A percentile compares a stretch with the other conserved stretches of the same genome.
phyloP scores from a whole-genome alignment of 2,888 invertebrate genomes.

The Machimus rusticus region DNA sequence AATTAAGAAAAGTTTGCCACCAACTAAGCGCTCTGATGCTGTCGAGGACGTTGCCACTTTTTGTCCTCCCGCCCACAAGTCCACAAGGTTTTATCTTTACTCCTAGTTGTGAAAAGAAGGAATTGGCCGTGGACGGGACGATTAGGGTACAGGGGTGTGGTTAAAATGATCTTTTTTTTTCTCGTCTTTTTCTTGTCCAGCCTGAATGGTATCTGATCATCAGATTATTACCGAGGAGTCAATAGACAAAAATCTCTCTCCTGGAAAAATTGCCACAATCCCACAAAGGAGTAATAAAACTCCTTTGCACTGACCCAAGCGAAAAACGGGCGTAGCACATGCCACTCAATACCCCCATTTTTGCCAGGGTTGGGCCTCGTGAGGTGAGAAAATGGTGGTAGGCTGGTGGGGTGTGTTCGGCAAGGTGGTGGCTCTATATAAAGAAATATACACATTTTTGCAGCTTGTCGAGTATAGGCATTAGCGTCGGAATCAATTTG shows the following conservation, averaged over 20 bases:
- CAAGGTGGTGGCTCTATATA: background rate
- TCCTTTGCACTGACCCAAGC: background rate
- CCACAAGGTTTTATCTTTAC: background rate
- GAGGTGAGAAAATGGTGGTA: background rate
- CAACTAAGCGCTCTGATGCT: background rate
- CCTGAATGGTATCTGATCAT: slow-evolving; percentile 1
- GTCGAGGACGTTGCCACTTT: background rate
- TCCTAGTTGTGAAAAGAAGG: background rate
- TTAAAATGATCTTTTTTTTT: background rate
- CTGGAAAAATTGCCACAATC: background rate
- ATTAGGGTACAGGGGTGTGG: background rate
- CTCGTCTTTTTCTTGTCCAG: background rate
- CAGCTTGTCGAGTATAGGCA: slow-evolving; percentile 12
- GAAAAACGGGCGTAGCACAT: background rate
- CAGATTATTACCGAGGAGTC: background rate
- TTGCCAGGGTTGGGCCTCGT: background rate
- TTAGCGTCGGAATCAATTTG: slow-evolving; percentile 11
- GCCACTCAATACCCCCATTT: background rate
- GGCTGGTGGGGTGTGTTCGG: background rate
- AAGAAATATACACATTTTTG: slow-evolving; percentile 10
- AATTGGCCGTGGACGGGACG: background rate
- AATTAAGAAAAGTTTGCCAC: slow-evolving; percentile 17
- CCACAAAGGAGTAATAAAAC: slow-evolving; percentile 3
- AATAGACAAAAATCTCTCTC: slow-evolving; percentile 2
- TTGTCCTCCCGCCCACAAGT: background rate